Evolutionary conservation across 2,113 vertebrate species (phyloP).

Genomic region (Xerus inauris): DNA sequence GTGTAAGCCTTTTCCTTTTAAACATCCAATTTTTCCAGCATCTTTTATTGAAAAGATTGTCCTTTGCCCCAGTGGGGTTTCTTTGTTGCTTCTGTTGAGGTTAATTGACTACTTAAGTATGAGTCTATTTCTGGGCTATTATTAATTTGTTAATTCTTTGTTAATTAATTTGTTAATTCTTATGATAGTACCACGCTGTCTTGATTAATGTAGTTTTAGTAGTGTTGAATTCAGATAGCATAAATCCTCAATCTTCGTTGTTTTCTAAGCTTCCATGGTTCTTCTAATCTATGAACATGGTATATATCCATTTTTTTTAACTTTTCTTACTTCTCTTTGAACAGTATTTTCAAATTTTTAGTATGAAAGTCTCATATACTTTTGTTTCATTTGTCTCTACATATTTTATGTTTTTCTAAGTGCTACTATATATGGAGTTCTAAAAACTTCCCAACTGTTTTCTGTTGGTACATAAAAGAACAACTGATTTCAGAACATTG

Average conservation of each 20-base stretch:
- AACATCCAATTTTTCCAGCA: neutral
- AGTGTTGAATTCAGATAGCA: neutral
- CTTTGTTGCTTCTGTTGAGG: neutral
- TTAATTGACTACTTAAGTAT: neutral
- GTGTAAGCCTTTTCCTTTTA: neutral
- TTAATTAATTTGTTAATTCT: neutral
- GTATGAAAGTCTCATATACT: neutral
- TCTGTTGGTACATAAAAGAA: neutral
- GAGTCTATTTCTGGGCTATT: neutral
- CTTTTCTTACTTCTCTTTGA: constrained; percentile 7
- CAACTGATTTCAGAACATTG: neutral
- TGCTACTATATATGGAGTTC: neutral
- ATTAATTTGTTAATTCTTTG: neutral
- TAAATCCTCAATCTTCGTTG: neutral
- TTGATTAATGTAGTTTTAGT: neutral
- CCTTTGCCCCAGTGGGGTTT: neutral
- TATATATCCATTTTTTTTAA: neutral
- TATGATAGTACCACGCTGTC: neutral
- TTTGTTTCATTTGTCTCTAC: constrained; percentile 26
- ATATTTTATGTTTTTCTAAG: neutral
- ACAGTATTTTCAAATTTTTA: neutral
- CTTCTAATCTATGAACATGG: neutral
- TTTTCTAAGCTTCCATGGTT: neutral
- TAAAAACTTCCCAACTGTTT: neutral
- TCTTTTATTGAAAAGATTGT: neutral